Conservation (phyloP, 2,113 vertebrate genomes). For the Rhineura floridana region DNA sequence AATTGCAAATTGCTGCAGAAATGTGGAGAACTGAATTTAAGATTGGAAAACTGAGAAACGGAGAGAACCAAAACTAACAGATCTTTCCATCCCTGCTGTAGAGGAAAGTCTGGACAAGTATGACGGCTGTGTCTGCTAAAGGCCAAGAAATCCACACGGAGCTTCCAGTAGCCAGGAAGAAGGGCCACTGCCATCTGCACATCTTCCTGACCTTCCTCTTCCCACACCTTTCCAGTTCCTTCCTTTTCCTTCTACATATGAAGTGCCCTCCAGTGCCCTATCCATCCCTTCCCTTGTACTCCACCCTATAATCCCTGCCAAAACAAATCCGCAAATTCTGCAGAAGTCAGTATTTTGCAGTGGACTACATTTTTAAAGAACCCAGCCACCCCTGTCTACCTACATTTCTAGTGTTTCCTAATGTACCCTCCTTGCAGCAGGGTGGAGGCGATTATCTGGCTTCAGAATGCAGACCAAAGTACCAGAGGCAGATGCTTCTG, state of each 20-base stretch:
- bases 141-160: neutral
- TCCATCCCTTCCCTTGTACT: slow-evolving; percentile 1
- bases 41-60: no score
- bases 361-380: neutral
- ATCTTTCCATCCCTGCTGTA: no score
- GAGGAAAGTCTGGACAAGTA: neutral
- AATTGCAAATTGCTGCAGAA: no score
- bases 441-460: no score
- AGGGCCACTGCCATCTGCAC: neutral
- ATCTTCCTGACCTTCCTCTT: slow-evolving; percentile 11
- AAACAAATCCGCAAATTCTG: neutral
- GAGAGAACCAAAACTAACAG: no score
- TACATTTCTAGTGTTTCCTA: neutral
- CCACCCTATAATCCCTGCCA: slow-evolving; percentile 6
- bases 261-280: neutral
- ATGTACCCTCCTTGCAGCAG: neutral
- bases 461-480: neutral
- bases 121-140: neutral
- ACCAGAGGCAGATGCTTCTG: neutral
- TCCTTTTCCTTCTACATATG: slow-evolving; percentile 15
- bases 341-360: neutral
- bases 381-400: no score
- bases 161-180: neutral
- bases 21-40: no score
- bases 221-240: slow-evolving; percentile 8